A percentile compares a stretch with the other conserved stretches of the same genome.
These are phyloP conservation scores for Cavia aperea DNA, from an alignment of 2,113 vertebrate genomes.

Conservation along the genomic window DNA sequence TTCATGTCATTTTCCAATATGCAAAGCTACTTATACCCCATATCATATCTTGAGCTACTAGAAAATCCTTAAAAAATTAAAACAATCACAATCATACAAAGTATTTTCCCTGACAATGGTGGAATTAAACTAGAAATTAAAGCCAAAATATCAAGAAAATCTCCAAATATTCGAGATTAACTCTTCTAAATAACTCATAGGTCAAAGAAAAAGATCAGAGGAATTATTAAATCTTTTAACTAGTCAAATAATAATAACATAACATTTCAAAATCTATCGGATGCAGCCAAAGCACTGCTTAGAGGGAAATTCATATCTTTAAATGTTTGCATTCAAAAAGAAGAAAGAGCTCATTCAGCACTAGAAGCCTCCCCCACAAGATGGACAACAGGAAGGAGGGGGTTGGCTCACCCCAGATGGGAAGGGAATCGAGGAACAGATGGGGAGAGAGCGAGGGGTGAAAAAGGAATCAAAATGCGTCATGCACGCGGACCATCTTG, in stretches of 20 bases:
- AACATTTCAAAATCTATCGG: neutral
- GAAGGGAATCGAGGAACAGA: neutral
- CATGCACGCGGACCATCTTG: neutral
- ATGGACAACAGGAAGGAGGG: neutral
- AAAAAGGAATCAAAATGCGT: neutral
- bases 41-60: neutral
- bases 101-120: neutral
- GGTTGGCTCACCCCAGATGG: neutral
- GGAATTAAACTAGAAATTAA: neutral
- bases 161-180: neutral
- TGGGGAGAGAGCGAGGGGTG: neutral
- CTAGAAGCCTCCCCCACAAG: neutral
- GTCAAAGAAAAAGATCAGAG: neutral
- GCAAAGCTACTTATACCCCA: neutral
- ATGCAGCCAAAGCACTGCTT: neutral
- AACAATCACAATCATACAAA: neutral
- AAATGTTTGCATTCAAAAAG: constrained; percentile 1
- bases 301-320: neutral
- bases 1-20: neutral
- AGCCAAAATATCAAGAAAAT: neutral
- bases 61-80: constrained; percentile 4
- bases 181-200: neutral
- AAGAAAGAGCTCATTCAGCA: neutral
- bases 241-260: neutral
- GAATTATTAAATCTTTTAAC: neutral